These are phyloP conservation scores for Pao palembangensis DNA, from an alignment of 2,113 vertebrate genomes.

Conservation along the genomic window DNA sequence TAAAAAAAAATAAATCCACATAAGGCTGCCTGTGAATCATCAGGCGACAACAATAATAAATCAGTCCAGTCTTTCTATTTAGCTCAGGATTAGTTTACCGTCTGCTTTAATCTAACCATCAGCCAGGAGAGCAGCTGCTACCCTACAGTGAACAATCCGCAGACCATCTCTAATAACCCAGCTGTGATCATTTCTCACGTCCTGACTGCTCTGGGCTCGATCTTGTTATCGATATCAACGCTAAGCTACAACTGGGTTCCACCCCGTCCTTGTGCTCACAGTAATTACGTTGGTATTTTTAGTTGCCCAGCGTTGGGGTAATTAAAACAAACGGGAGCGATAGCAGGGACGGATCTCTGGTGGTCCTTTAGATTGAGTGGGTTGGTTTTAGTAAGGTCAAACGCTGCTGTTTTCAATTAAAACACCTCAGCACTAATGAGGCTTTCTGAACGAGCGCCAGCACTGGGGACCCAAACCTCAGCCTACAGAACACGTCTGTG, in stretches of 20 bases:
- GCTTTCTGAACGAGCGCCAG: conserved; percentile 20
- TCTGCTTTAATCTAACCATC: conserved; percentile 36
- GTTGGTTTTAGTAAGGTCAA: conserved; percentile 53
- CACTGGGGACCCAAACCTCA: not conserved
- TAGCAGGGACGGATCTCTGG: conserved; percentile 39
- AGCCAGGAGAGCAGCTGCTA: too few species aligned
- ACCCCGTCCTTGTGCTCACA: conserved; percentile 39
- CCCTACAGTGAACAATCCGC: not conserved
- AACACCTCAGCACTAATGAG: conserved; percentile 42
- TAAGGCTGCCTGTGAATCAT: not conserved
- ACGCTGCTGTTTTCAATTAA: conserved; percentile 60
- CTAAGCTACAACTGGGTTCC: conserved; percentile 49
- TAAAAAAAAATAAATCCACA: too few species aligned
- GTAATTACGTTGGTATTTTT: conserved; percentile 74
- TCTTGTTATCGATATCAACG: conserved; percentile 67
- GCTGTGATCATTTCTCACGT: conserved; percentile 21
- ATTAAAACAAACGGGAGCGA: conserved; percentile 68
- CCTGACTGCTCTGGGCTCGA: conserved; percentile 56
- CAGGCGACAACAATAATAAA: not conserved
- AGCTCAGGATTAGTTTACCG: conserved; percentile 33
- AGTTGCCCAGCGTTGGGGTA: conserved; percentile 53
- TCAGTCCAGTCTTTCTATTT: conserved; percentile 4
- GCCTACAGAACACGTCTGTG: not conserved
- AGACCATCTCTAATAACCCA: conserved; percentile 24
- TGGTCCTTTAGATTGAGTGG: conserved; percentile 39